phyloP scores from a whole-genome alignment of 2,888 invertebrate genomes.

The Thymelicus lineola region DNA sequence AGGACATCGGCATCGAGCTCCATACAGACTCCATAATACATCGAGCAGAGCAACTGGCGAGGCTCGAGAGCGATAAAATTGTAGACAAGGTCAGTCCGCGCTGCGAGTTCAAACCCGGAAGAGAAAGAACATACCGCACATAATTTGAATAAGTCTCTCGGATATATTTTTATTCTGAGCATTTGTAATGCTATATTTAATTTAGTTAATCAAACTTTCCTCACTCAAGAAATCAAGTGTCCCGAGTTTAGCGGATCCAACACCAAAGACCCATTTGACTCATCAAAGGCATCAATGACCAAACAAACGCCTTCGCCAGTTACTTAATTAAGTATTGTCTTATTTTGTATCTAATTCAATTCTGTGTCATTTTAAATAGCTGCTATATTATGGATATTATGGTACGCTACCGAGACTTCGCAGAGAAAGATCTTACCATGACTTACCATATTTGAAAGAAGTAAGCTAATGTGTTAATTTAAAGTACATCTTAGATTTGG shows the following conservation, averaged over 20 bases:
- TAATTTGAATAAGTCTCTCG: slow-evolving; percentile 13
- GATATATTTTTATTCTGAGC: neutral
- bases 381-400: slow-evolving; percentile 89
- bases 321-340: neutral
- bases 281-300: too few relatives aligned
- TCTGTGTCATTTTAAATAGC: slow-evolving; percentile 82
- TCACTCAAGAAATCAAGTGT: neutral
- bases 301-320: neutral
- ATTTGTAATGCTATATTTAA: neutral
- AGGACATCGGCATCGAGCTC: slow-evolving; percentile 92
- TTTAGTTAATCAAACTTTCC: neutral
- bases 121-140: slow-evolving; percentile 38
- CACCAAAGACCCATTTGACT: too few relatives aligned
- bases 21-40: slow-evolving; percentile 93
- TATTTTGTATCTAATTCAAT: slow-evolving; percentile 41
- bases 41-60: slow-evolving; percentile 93
- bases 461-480: slow-evolving; percentile 80
- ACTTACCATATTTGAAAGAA: slow-evolving; percentile 91
- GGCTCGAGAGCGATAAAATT: slow-evolving; percentile 92
- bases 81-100: slow-evolving; percentile 89
- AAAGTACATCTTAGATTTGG: slow-evolving; percentile 51
- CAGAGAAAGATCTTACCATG: slow-evolving; percentile 92
- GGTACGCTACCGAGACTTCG: slow-evolving; percentile 90
- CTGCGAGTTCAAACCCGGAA: slow-evolving; percentile 24
- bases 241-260: too few relatives aligned